phyloP scores from a whole-genome alignment of 2,888 invertebrate species.

The Agonopterix arenella region DNA sequence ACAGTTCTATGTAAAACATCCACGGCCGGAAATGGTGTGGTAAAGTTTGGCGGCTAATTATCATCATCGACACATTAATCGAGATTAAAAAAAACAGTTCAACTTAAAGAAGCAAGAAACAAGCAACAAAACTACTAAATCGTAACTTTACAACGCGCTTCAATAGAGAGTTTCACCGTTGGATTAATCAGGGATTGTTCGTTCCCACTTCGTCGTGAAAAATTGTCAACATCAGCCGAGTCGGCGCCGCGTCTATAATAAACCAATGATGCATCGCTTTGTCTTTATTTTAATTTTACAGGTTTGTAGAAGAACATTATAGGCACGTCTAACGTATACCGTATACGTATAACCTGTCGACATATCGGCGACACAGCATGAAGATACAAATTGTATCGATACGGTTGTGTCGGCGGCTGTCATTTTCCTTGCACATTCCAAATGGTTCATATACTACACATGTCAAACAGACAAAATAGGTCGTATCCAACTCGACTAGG shows the following conservation, averaged over 20 bases:
- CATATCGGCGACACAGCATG: too few relatives aligned
- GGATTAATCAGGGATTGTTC: constrained; percentile 72
- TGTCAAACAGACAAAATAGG: too few relatives aligned
- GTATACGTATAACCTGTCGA: too few relatives aligned
- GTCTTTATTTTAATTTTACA: not conserved
- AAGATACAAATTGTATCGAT: too few relatives aligned
- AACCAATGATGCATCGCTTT: constrained; percentile 57
- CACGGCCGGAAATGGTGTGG: too few relatives aligned
- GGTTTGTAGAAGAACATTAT: not conserved
- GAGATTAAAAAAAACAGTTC: not conserved
- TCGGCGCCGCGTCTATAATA: constrained; percentile 41
- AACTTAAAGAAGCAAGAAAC: not conserved
- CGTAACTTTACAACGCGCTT: constrained; percentile 32
- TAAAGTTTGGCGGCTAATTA: too few relatives aligned
- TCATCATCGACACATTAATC: not conserved
- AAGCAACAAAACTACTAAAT: constrained; percentile 39
- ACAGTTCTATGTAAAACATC: not conserved
- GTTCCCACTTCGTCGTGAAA: constrained; percentile 59
- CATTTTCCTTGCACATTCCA: too few relatives aligned
- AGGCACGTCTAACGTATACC: too few relatives aligned
- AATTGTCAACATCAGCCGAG: constrained; percentile 68
- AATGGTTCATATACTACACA: too few relatives aligned
- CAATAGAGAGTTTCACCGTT: constrained; percentile 56
- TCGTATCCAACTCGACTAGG: too few relatives aligned
- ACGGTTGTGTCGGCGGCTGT: too few relatives aligned